Evolutionary conservation across 2,113 vertebrate species (phyloP).

Genomic region (Clarias macrocephalus): DNA sequence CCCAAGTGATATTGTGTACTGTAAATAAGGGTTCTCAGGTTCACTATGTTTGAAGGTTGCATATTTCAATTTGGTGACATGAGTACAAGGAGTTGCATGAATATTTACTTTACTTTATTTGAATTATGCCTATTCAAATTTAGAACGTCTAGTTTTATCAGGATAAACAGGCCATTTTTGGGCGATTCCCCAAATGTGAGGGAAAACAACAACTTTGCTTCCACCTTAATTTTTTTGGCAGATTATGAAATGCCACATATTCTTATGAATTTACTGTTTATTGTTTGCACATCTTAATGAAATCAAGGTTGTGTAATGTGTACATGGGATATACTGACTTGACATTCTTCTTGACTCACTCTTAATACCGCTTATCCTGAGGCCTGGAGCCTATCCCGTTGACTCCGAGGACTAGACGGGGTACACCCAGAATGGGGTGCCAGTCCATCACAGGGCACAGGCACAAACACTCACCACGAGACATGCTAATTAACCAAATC

Average conservation of each 20-base stretch:
- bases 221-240: neutral
- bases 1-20: neutral
- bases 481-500: too few species aligned
- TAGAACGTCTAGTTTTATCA: neutral
- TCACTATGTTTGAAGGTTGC: neutral
- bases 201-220: neutral
- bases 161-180: neutral
- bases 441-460: too few species aligned
- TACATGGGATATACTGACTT: neutral
- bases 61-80: neutral
- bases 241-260: neutral
- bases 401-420: too few species aligned
- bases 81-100: neutral
- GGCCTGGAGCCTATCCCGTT: too few species aligned
- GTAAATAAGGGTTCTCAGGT: too few species aligned
- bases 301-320: neutral
- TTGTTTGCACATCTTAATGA: neutral
- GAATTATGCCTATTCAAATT: neutral
- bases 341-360: too few species aligned
- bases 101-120: neutral
- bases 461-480: too few species aligned
- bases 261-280: neutral
- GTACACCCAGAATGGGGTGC: too few species aligned
- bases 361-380: too few species aligned
- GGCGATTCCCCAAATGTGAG: neutral